These are phyloP conservation scores for Rhinoraja longicauda DNA, from an alignment of 2,797 vertebrate genomes.

Conservation along the genomic window DNA sequence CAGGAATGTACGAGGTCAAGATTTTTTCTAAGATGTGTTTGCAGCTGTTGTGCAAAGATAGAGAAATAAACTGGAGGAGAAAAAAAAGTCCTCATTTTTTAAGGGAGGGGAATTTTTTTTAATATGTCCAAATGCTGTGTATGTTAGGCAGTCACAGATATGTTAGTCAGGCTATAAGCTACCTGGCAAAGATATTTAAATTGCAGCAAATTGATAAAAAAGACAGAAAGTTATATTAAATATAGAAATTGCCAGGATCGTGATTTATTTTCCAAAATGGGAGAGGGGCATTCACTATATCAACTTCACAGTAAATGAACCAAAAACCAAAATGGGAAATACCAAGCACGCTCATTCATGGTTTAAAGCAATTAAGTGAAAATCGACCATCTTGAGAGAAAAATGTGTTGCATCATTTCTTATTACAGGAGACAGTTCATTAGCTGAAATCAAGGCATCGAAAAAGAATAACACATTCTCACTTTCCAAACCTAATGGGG, in stretches of 20 bases:
- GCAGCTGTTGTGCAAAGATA: background rate
- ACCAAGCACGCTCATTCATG: background rate
- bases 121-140: background rate
- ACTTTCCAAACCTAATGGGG: conserved; percentile 11
- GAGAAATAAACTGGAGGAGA: background rate
- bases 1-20: background rate
- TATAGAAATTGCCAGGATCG: background rate
- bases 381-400: background rate
- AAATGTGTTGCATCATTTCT: background rate
- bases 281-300: background rate
- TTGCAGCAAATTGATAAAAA: background rate
- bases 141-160: background rate
- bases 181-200: background rate
- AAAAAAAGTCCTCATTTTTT: background rate
- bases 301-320: background rate
- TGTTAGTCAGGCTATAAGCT: background rate
- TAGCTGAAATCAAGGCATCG: background rate
- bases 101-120: background rate
- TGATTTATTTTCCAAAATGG: background rate
- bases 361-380: conserved; percentile 3
- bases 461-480: conserved; percentile 1
- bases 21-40: background rate
- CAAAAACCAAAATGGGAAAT: background rate
- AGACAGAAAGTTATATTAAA: background rate
- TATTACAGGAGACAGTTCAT: background rate